A percentile compares a stretch with the other conserved stretches of the same genome.
Evolutionary conservation across 2,888 invertebrate species (phyloP).

Genomic region (Geophilus truncorum): DNA sequence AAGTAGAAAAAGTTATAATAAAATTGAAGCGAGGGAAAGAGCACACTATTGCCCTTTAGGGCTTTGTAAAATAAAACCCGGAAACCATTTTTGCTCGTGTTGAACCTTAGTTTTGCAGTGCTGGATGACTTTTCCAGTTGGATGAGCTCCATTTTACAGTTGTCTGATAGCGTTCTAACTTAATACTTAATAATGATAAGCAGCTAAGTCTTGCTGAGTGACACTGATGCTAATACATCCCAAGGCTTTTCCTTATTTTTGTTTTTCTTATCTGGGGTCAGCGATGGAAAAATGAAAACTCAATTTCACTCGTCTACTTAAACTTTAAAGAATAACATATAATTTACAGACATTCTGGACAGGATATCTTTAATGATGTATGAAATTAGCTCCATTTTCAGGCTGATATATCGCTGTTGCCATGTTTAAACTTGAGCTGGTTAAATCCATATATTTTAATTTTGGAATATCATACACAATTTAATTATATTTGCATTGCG

Average conservation of each 20-base stretch:
- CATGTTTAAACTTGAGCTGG: too few species aligned
- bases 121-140: neutral
- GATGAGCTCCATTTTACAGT: neutral
- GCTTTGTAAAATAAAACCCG: neutral
- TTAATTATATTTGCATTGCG: too few species aligned
- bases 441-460: too few species aligned
- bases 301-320: too few species aligned
- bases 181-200: neutral
- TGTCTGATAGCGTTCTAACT: neutral
- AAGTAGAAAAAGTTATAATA: neutral
- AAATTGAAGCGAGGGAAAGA: neutral
- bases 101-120: neutral
- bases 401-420: too few species aligned
- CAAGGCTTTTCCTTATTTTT: neutral
- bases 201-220: neutral
- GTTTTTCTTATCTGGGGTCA: neutral
- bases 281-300: too few species aligned
- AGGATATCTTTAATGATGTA: too few species aligned
- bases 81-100: neutral
- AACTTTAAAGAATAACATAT: neutral
- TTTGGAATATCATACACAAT: too few species aligned
- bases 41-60: neutral
- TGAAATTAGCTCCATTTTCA: too few species aligned
- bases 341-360: neutral
- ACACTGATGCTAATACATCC: neutral